A percentile compares a stretch with the other conserved stretches of the same genome.
These are phyloP conservation scores for Hylia prasina DNA, from an alignment of 2,113 vertebrate genomes.

Conservation along the genomic window DNA sequence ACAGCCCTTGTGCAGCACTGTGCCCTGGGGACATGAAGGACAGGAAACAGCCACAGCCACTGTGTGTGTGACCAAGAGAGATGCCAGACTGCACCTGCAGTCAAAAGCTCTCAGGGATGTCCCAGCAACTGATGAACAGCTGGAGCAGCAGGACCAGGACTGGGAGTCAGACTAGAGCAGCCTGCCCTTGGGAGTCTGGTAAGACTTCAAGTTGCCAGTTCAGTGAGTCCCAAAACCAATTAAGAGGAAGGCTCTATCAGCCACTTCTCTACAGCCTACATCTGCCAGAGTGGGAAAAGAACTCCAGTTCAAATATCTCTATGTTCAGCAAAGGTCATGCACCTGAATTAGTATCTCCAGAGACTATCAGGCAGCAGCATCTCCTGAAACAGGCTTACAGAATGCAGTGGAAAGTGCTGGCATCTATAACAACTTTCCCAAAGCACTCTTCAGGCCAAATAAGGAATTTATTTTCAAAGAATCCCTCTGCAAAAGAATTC, in stretches of 20 bases:
- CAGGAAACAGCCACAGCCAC: neutral
- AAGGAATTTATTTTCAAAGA: conserved; percentile 32
- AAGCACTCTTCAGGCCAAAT: conserved; percentile 31
- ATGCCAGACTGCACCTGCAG: neutral
- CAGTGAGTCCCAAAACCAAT: neutral
- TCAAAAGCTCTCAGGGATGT: neutral
- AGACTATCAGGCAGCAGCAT: neutral
- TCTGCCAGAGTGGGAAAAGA: neutral
- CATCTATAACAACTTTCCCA: neutral
- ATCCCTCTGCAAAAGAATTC: conserved; percentile 23
- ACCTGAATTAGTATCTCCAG: neutral
- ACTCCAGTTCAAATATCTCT: neutral
- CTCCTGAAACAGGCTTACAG: neutral
- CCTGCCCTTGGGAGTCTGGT: neutral
- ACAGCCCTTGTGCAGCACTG: rapidly evolving
- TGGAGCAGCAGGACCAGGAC: neutral
- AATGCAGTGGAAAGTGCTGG: neutral
- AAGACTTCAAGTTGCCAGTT: neutral
- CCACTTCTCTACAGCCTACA: neutral
- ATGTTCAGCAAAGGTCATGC: neutral
- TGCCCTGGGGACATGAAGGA: neutral
- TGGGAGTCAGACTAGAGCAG: neutral
- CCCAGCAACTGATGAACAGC: neutral
- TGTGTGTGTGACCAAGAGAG: neutral
- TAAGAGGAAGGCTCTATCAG: neutral